phyloP scores from a whole-genome alignment of 2,113 vertebrate species.

The Actenoides lindsayi region DNA sequence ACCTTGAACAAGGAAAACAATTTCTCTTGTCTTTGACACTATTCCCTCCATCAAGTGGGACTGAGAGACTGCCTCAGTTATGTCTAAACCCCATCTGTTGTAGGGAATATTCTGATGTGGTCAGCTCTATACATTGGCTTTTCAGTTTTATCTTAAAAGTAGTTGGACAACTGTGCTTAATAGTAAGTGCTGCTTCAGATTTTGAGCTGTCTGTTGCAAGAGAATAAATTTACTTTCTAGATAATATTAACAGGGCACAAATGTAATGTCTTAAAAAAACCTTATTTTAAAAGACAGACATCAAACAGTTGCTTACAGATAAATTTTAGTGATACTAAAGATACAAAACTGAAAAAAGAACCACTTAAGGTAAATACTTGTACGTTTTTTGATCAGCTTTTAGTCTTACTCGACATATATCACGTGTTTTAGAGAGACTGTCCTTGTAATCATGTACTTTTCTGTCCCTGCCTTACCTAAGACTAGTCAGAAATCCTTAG shows the following conservation, averaged over 20 bases:
- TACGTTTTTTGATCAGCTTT: not conserved
- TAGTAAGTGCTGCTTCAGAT: not conserved
- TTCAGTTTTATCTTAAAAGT: not conserved
- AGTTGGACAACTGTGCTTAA: not conserved
- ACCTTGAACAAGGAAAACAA: not conserved
- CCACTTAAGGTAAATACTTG: not conserved
- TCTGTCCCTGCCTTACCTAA: not conserved
- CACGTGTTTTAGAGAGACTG: accelerated
- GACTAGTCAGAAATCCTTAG: not conserved
- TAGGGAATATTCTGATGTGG: not conserved
- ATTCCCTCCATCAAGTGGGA: not conserved
- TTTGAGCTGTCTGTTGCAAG: not conserved
- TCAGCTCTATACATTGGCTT: not conserved
- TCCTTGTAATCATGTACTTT: not conserved
- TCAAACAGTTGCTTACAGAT: not conserved
- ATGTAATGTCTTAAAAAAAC: not conserved
- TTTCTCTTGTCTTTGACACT: not conserved
- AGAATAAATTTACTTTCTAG: not conserved
- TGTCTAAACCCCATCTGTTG: not conserved
- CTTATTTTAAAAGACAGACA: not conserved
- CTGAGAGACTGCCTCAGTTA: not conserved
- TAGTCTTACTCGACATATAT: not conserved
- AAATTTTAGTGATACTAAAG: not conserved
- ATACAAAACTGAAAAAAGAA: not conserved
- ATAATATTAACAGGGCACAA: not conserved